Base-by-base conservation (phyloP, 2,113 vertebrate species). In the Macrotis lagotis region DNA sequence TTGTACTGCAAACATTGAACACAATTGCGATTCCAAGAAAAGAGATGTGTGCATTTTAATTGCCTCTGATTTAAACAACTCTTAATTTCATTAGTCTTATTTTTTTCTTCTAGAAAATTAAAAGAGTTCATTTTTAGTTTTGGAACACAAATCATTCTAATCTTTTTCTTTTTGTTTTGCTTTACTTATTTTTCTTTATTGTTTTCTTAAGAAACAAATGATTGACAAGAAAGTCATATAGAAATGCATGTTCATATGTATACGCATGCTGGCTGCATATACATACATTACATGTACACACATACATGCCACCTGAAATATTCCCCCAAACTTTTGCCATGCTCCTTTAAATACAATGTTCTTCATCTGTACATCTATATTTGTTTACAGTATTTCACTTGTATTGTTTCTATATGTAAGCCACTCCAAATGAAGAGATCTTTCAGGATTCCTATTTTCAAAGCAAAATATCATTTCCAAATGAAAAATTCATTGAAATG, bases 21-120 rank as follows among this genome's bases (percentile, higher is more conserved):
- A 98, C 97, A 98, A 98, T 91, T 96, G 94, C 96, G 94, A 98
- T 94, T 96, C 97, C 55, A 95, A 91, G 96, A 98, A 98, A 98
- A 98, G 95, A 97, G 98, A 98, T 95, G 97, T 96, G 96, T 97
- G 96, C 52, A 97, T 98, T 98, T 98, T 98, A 98, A 98, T 97
- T 98, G 96, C 92, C 92, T 96, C 98, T 98, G 98, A 98, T 98
- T 98, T 98, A 97, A 98, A 93, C 90, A 98, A 94, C 52, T 44
- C 53, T 97, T 98, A 98, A 98, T 98, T 98, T 98, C 97, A 98
- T 98, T 98, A 98, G 95, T 19, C 14, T 88, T 92, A 94, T 48
- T 92, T 95, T 90, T 55, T 96, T 94, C 93, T 91, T 31, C 83
- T 92, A 83, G 66, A 93, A 94, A 98, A 97, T 95, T 90, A 94